These are phyloP conservation scores for Plutomurus gul DNA, from an alignment of 1,140 invertebrate genomes.

Conservation along the genomic window DNA sequence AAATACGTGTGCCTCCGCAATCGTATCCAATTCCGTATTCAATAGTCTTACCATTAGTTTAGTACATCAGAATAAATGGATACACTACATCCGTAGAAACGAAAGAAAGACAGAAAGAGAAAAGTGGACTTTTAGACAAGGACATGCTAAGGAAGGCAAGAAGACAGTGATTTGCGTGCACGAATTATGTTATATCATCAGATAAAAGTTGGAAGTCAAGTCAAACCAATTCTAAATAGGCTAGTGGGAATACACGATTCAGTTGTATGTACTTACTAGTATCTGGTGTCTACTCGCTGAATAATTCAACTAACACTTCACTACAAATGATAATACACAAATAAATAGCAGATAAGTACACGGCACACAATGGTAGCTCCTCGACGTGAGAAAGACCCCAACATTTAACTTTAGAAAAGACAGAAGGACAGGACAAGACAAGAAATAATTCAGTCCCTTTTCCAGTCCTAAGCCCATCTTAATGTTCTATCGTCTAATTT, in stretches of 20 bases:
- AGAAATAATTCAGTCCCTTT: background rate
- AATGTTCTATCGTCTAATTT: background rate
- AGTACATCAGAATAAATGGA: background rate
- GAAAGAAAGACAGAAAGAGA: constrained; percentile 1
- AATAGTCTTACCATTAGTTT: background rate
- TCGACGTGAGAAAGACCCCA: background rate
- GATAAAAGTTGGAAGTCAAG: background rate
- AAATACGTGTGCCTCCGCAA: constrained; percentile 19
- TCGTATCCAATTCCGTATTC: background rate
- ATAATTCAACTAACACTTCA: too few species aligned
- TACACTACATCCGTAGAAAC: background rate
- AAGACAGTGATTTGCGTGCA: constrained; percentile 20
- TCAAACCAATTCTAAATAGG: too few species aligned
- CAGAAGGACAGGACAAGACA: background rate
- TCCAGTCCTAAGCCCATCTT: background rate
- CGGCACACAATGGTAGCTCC: constrained; percentile 4
- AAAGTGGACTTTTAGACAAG: too few species aligned
- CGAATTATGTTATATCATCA: constrained; percentile 30
- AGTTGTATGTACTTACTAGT: too few species aligned
- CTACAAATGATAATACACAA: background rate
- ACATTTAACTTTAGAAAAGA: too few species aligned
- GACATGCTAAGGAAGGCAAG: too few species aligned
- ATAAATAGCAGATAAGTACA: too few species aligned
- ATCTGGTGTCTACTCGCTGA: too few species aligned
- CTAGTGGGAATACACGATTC: too few species aligned